These are phyloP conservation scores for Phyto melanocephala DNA, from an alignment of 2,888 invertebrate genomes.

Conservation along the genomic window DNA sequence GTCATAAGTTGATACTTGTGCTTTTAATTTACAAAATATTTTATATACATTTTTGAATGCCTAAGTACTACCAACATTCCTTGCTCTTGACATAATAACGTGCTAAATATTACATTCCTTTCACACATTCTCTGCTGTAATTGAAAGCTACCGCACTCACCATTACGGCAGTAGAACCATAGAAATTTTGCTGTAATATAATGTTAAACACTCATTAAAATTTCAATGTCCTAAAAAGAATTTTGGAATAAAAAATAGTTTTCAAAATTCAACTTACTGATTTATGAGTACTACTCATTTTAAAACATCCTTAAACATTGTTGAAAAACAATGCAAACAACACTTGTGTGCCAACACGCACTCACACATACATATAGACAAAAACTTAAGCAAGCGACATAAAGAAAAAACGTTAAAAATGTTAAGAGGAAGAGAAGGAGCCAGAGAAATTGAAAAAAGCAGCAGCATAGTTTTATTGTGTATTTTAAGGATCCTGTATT, in stretches of 20 bases:
- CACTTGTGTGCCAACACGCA: neutral
- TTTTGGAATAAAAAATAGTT: neutral
- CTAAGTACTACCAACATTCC: too few relatives aligned
- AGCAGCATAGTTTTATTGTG: constrained; percentile 23
- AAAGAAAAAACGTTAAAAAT: neutral
- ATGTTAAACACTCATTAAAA: neutral
- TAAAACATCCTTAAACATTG: constrained; percentile 25
- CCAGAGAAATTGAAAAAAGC: neutral
- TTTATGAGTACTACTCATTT: constrained; percentile 14
- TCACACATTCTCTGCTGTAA: too few relatives aligned
- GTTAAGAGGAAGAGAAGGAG: neutral
- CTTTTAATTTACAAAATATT: too few relatives aligned
- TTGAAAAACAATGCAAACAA: constrained; percentile 24
- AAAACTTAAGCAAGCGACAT: neutral
- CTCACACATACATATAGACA: neutral
- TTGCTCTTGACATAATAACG: too few relatives aligned
- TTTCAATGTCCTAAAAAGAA: neutral
- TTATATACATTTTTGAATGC: too few relatives aligned
- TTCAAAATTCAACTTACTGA: neutral
- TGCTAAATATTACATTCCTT: too few relatives aligned
- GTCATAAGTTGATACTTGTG: too few relatives aligned
- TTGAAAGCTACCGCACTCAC: too few relatives aligned
- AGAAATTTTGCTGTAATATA: neutral
- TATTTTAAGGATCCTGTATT: constrained; percentile 42
- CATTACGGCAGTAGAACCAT: neutral